These are phyloP conservation scores for Alosa alosa DNA, from an alignment of 2,113 vertebrate species.

Conservation along the genomic window DNA sequence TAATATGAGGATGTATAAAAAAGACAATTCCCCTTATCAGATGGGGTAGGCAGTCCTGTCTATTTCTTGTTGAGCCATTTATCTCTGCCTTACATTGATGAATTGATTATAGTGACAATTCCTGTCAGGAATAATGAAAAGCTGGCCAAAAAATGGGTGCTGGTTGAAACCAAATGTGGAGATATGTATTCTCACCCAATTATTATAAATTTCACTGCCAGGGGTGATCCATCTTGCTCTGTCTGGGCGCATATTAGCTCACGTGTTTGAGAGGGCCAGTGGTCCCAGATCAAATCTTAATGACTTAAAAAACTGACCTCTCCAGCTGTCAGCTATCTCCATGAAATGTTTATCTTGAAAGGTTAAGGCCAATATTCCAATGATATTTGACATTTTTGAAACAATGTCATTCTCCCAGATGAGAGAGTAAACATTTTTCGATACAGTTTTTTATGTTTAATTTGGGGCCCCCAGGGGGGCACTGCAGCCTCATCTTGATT, in stretches of 20 bases:
- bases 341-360: conserved; percentile 49
- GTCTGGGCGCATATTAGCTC: conserved; percentile 48
- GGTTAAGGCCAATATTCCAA: conserved; percentile 36
- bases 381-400: not conserved
- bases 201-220: conserved; percentile 72
- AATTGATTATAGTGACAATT: conserved; percentile 86
- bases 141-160: conserved; percentile 68
- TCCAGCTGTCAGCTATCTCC: conserved; percentile 35
- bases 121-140: conserved; percentile 84
- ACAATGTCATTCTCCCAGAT: not conserved
- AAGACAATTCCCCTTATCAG: conserved; percentile 78
- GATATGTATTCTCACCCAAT: conserved; percentile 72
- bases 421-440: not conserved
- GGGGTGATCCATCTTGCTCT: conserved; percentile 66
- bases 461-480: not conserved
- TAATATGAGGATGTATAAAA: conserved; percentile 80
- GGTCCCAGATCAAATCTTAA: conserved; percentile 58
- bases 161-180: conserved; percentile 52
- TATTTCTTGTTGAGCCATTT: conserved; percentile 83
- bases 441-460: not conserved
- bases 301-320: conserved; percentile 42
- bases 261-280: conserved; percentile 22
- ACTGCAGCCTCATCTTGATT: not conserved
- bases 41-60: conserved; percentile 74
- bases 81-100: conserved; percentile 82